phyloP scores from a whole-genome alignment of 2,797 vertebrate genomes.

The Pangasius sanitwongsei region DNA sequence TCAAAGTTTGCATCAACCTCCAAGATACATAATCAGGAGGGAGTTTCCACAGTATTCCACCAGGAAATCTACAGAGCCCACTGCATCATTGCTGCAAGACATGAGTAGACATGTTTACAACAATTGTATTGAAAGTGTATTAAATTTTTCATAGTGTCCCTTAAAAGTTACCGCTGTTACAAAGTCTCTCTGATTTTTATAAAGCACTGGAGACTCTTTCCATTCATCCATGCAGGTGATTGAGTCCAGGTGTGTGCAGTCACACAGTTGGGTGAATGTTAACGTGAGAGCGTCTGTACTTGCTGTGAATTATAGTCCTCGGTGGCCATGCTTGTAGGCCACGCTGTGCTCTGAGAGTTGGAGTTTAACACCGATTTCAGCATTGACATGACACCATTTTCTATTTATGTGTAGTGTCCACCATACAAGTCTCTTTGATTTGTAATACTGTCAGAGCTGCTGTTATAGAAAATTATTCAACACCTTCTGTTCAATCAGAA shows the following conservation, averaged over 20 bases:
- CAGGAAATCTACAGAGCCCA: background rate
- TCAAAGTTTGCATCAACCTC: background rate
- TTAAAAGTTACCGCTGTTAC: background rate
- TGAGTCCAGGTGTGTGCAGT: too few relatives aligned
- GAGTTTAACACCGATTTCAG: too few relatives aligned
- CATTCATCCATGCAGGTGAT: too few relatives aligned
- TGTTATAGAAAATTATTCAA: background rate
- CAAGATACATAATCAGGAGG: background rate
- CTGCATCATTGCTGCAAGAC: background rate
- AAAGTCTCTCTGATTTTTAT: background rate
- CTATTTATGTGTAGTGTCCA: background rate
- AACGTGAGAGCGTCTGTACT: too few relatives aligned
- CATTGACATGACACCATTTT: background rate
- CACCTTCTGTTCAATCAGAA: background rate
- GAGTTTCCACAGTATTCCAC: background rate
- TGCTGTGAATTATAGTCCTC: too few relatives aligned
- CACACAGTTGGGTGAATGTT: too few relatives aligned
- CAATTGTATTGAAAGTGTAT: background rate
- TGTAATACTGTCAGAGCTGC: background rate
- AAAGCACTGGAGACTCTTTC: conserved; percentile 1
- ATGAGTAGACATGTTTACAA: background rate
- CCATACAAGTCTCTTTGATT: background rate
- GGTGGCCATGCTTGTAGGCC: too few relatives aligned
- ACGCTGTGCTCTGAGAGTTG: too few relatives aligned
- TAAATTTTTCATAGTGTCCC: background rate